Conservation (phyloP, 2,797 vertebrate genomes). For the Scyliorhinus canicula region DNA sequence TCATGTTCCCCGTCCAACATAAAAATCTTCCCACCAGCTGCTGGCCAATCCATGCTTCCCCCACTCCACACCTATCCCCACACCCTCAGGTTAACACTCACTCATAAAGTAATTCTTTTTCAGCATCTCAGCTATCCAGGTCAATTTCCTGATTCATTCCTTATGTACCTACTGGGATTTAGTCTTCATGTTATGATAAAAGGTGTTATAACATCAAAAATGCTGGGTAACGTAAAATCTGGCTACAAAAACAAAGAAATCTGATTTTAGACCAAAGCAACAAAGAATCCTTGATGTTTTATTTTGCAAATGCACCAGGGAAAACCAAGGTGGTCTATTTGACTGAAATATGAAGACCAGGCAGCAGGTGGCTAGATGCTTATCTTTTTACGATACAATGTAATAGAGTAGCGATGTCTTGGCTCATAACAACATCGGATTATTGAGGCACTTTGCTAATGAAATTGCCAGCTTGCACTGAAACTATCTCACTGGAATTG, state of each 20-base stretch:
- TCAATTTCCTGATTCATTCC: conserved; percentile 21
- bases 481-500: neutral
- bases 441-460: neutral
- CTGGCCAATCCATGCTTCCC: neutral
- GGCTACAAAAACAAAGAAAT: too few species aligned
- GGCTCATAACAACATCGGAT: neutral
- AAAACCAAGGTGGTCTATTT: conserved; percentile 37
- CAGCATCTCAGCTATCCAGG: neutral
- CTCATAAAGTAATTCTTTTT: neutral
- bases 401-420: neutral
- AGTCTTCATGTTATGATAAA: neutral
- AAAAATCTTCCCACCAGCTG: neutral
- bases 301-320: neutral
- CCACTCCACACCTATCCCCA: too few species aligned
- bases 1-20: neutral
- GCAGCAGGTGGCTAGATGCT: neutral
- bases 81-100: neutral
- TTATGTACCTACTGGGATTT: neutral
- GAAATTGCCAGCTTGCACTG: neutral
- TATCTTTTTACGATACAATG: neutral
- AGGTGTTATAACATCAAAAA: neutral
- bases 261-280: neutral
- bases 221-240: neutral
- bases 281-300: neutral
- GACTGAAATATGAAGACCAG: conserved; percentile 23